These are phyloP conservation scores for Oxytorus armatus DNA, from an alignment of 2,888 invertebrate species.

Conservation along the genomic window DNA sequence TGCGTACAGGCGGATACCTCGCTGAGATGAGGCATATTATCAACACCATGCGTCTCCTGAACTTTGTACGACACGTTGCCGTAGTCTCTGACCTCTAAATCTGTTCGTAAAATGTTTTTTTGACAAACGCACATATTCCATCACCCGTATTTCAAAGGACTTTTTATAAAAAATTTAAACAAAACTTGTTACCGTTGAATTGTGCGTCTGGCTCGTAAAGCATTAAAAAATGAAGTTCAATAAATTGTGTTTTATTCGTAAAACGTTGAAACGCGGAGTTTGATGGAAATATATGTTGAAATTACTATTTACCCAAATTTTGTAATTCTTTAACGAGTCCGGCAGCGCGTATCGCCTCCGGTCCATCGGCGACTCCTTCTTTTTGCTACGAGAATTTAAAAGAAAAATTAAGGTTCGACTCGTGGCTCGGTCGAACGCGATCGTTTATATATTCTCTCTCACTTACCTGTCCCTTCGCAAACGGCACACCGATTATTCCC, in stretches of 20 bases:
- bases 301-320: conserved; percentile 85
- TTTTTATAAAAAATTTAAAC: no score
- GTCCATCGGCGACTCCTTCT: conserved; percentile 90
- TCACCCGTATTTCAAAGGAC: no score
- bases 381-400: conserved; percentile 87
- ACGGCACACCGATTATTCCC: conserved; percentile 93
- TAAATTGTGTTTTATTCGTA: conserved; percentile 63
- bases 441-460: not conserved
- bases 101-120: conserved; percentile 79
- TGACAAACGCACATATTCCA: no score
- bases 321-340: conserved; percentile 88
- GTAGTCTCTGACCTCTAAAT: conserved; percentile 89
- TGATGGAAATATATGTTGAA: conserved; percentile 16
- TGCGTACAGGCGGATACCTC: conserved; percentile 89
- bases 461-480: conserved; percentile 90
- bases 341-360: conserved; percentile 88
- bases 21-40: conserved; percentile 89
- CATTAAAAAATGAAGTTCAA: not conserved
- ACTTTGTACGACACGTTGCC: conserved; percentile 87
- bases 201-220: no score
- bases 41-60: conserved; percentile 82
- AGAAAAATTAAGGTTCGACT: not conserved
- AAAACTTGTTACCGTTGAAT: no score
- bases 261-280: conserved; percentile 31
- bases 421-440: not conserved